These are phyloP conservation scores for Panthera tigris DNA, from an alignment of 2,113 vertebrate genomes.

Conservation along the genomic window DNA sequence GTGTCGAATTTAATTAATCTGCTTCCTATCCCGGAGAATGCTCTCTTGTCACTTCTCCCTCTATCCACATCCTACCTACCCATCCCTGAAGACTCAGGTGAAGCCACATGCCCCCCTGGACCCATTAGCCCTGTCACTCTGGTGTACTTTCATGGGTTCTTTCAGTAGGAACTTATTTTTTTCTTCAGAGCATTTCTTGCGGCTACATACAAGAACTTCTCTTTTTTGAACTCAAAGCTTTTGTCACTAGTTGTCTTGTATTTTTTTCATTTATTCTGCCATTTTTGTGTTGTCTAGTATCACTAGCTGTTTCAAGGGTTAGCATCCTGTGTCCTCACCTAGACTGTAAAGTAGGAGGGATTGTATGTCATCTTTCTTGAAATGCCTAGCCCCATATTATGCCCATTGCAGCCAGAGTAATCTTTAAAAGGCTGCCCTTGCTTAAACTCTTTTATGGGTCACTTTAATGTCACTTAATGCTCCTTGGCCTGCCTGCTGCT, in stretches of 20 bases:
- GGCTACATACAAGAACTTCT: neutral
- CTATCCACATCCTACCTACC: neutral
- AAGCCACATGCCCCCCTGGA: neutral
- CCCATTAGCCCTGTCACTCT: neutral
- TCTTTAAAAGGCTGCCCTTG: neutral
- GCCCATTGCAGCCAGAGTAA: neutral
- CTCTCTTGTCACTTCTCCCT: neutral
- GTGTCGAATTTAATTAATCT: neutral
- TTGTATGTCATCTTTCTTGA: neutral
- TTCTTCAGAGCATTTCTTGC: conserved; percentile 12
- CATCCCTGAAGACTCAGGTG: neutral
- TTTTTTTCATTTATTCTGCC: neutral
- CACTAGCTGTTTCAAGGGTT: neutral
- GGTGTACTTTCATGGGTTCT: neutral
- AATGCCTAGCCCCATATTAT: neutral
- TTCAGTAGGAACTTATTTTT: neutral
- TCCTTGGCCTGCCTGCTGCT: neutral
- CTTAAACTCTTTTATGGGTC: neutral
- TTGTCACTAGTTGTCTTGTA: neutral
- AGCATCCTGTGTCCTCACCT: neutral
- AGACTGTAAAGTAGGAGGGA: neutral
- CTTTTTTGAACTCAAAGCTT: neutral
- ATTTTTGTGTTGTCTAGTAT: neutral
- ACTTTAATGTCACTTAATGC: neutral
- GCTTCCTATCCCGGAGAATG: neutral